Evolutionary conservation across 2,797 vertebrate genomes (phyloP).

Genomic region (Enteromius fasciolatus): DNA sequence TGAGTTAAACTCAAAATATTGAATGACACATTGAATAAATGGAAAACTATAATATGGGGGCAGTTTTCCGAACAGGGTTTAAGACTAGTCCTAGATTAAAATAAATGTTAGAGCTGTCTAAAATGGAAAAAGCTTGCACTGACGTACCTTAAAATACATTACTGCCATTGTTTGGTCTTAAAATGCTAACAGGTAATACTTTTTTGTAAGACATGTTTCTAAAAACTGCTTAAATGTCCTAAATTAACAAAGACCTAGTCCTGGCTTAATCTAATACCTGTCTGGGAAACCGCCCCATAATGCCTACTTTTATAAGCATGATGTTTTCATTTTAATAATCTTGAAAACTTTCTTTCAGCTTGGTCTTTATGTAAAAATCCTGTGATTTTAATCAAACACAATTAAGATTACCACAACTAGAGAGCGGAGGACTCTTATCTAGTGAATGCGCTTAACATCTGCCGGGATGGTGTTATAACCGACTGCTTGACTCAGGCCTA

Average conservation of each 20-base stretch:
- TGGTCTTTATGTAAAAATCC: neutral
- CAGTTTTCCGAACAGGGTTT: too few species aligned
- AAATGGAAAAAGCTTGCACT: too few species aligned
- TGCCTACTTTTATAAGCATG: too few species aligned
- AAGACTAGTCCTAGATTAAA: too few species aligned
- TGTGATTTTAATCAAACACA: neutral
- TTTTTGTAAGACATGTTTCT: too few species aligned
- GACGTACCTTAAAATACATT: too few species aligned
- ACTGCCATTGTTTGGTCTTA: too few species aligned
- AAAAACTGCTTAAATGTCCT: too few species aligned
- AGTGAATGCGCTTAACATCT: constrained; percentile 41
- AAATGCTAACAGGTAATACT: too few species aligned
- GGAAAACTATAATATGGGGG: neutral
- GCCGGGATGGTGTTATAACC: constrained; percentile 36
- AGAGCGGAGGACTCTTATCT: constrained; percentile 14
- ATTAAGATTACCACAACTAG: neutral
- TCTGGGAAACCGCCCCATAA: neutral
- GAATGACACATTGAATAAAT: neutral
- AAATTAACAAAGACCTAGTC: too few species aligned
- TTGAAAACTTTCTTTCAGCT: neutral
- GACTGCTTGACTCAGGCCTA: constrained; percentile 24
- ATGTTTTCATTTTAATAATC: neutral
- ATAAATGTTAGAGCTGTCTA: too few species aligned
- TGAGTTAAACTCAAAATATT: neutral
- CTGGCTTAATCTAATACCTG: too few species aligned